phyloP scores from a whole-genome alignment of 2,113 vertebrate genomes.

The Oryzias melastigma region DNA sequence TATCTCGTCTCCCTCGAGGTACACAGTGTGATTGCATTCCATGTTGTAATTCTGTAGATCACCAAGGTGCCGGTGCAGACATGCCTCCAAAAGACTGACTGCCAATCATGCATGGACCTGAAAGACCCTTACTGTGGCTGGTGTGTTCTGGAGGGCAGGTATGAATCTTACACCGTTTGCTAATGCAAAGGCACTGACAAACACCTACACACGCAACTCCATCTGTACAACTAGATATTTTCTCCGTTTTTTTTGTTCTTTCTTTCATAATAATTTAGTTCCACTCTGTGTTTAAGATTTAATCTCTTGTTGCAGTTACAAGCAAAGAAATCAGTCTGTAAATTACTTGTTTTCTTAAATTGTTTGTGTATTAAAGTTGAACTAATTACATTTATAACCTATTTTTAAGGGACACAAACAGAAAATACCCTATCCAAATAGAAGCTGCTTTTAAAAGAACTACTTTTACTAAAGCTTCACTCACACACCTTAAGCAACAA shows the following conservation, averaged over 20 bases:
- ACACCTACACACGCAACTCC: constrained; percentile 44
- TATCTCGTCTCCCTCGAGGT: constrained; percentile 20
- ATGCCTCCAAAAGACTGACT: constrained; percentile 79
- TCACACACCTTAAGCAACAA: too few species aligned
- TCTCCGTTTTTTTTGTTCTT: constrained; percentile 36
- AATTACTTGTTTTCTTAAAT: constrained; percentile 57
- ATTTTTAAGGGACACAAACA: constrained; percentile 22
- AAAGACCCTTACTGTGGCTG: constrained; percentile 88
- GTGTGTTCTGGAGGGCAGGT: constrained; percentile 91
- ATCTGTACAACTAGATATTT: constrained; percentile 56
- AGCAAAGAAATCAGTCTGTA: constrained; percentile 48
- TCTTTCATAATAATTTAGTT: constrained; percentile 57
- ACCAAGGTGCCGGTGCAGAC: constrained; percentile 79
- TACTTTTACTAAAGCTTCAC: too few species aligned
- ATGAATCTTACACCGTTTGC: constrained; percentile 12
- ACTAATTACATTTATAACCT: constrained; percentile 17
- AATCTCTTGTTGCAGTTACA: constrained; percentile 63
- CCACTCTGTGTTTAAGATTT: constrained; percentile 55
- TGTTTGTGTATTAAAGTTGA: constrained; percentile 48
- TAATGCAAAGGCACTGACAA: constrained; percentile 26
- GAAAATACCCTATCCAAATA: neutral
- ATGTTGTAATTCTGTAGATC: constrained; percentile 69
- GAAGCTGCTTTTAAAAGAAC: too few species aligned
- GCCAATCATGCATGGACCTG: constrained; percentile 81
- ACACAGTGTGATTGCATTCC: constrained; percentile 40